Conservation (phyloP, 1,140 invertebrate genomes). For the Papilio aristodemus region DNA sequence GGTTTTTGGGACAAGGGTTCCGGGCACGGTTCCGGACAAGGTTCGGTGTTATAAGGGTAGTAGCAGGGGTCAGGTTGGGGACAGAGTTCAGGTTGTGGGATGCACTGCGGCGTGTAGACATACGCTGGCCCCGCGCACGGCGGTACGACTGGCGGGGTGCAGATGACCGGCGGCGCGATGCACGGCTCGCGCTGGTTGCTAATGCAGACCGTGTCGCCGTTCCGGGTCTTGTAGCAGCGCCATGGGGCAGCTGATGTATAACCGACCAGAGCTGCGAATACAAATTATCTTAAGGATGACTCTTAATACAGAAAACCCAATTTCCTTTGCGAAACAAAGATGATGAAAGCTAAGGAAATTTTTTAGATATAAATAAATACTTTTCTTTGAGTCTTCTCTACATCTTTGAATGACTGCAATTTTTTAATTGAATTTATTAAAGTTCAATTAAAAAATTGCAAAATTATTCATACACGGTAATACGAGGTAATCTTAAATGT, state of each 20-base stretch:
- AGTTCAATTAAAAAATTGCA: no score
- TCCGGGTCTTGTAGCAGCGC: conserved; percentile 48
- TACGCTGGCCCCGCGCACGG: conserved; percentile 47
- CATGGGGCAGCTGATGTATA: conserved; percentile 53
- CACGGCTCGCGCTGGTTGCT: conserved; percentile 39
- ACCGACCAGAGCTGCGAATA: conserved; percentile 47
- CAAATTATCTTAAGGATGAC: background rate
- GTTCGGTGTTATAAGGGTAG: no score
- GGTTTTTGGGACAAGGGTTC: background rate
- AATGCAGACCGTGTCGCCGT: conserved; percentile 53
- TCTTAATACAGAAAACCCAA: no score
- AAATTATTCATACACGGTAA: no score
- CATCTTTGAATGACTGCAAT: no score
- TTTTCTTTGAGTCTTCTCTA: no score
- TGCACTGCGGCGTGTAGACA: conserved; percentile 50
- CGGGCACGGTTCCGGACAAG: no score
- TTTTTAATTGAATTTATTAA: no score
- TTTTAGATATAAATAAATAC: no score
- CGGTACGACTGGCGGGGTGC: conserved; percentile 32
- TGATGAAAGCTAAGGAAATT: no score
- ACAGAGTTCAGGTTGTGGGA: conserved; percentile 25
- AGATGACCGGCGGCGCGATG: conserved; percentile 44
- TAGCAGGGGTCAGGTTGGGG: conserved; percentile 5
- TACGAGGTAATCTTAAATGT: no score
- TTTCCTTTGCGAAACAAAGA: no score